A percentile compares a stretch with the other conserved stretches of the same genome.
phyloP scores from a whole-genome alignment of 1,140 invertebrate genomes.

The Pseudachorutes palmiensis region DNA sequence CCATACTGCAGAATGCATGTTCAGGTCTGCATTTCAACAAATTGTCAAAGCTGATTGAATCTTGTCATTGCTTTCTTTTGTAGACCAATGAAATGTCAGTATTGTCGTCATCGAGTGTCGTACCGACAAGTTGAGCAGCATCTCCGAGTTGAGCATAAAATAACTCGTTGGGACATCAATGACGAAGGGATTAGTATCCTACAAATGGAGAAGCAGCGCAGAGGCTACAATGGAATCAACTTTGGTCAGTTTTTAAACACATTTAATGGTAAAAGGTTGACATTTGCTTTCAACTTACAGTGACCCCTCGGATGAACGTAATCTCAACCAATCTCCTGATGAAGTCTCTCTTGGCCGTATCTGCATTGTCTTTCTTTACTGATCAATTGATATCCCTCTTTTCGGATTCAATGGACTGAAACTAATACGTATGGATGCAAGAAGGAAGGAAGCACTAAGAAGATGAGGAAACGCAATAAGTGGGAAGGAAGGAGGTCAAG shows the following conservation, averaged over 20 bases:
- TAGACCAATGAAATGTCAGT: conserved; percentile 27
- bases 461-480: no score
- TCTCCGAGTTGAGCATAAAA: conserved; percentile 11
- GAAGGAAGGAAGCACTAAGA: no score
- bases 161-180: conserved; percentile 25
- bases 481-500: no score
- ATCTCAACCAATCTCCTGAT: conserved; percentile 8
- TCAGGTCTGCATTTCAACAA: conserved; percentile 13
- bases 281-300: neutral
- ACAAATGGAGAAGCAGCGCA: neutral
- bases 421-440: no score
- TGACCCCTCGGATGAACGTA: conserved; percentile 10
- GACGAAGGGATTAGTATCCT: conserved; percentile 24
- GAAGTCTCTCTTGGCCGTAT: conserved; percentile 4
- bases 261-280: neutral
- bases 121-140: conserved; percentile 26
- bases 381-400: conserved; percentile 17
- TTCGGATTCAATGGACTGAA: no score
- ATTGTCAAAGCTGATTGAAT: neutral
- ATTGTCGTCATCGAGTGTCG: conserved; percentile 12
- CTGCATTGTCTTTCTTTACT: conserved; percentile 12
- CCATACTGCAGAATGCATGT: conserved; percentile 24
- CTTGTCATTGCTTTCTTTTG: neutral
- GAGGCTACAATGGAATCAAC: conserved; percentile 5
- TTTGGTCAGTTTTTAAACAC: neutral